phyloP scores from a whole-genome alignment of 92 coral and sea anemone genomes.

The Paragorgia papillata region DNA sequence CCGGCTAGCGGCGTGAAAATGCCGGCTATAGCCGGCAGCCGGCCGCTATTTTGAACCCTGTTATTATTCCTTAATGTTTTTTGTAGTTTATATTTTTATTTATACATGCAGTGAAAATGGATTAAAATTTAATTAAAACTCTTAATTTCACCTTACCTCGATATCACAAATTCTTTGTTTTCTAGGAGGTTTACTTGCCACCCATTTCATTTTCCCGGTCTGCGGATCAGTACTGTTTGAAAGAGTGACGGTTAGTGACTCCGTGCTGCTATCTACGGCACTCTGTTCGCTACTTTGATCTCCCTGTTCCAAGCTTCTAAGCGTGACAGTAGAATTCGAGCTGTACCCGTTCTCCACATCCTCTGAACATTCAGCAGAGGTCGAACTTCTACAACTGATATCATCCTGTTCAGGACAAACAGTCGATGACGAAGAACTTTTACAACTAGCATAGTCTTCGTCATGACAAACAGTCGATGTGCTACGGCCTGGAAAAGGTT shows the following conservation, averaged over 20 bases:
- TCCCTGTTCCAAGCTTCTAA: neutral
- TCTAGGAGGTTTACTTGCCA: neutral
- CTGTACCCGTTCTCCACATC: constrained; percentile 4
- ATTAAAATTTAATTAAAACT: too few relatives aligned
- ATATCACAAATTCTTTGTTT: neutral
- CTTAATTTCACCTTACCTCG: neutral
- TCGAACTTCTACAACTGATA: neutral
- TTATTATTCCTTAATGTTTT: too few relatives aligned
- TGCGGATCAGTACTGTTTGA: neutral
- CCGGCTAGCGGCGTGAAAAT: too few relatives aligned
- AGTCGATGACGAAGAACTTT: neutral
- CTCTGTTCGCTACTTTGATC: neutral
- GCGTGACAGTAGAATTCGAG: neutral
- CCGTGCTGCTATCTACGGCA: neutral
- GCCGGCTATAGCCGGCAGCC: too few relatives aligned
- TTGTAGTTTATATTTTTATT: too few relatives aligned
- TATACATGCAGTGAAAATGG: too few relatives aligned
- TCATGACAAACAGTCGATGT: too few relatives aligned
- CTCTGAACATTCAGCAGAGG: neutral
- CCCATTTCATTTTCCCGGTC: constrained; percentile 12
- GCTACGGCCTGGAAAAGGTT: too few relatives aligned
- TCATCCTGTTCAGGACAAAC: neutral
- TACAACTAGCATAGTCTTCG: too few relatives aligned
- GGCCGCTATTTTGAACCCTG: too few relatives aligned
- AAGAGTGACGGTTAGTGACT: too few relatives aligned